phyloP scores from a whole-genome alignment of 2,888 invertebrate genomes.

The Andrena hattorfiana region DNA sequence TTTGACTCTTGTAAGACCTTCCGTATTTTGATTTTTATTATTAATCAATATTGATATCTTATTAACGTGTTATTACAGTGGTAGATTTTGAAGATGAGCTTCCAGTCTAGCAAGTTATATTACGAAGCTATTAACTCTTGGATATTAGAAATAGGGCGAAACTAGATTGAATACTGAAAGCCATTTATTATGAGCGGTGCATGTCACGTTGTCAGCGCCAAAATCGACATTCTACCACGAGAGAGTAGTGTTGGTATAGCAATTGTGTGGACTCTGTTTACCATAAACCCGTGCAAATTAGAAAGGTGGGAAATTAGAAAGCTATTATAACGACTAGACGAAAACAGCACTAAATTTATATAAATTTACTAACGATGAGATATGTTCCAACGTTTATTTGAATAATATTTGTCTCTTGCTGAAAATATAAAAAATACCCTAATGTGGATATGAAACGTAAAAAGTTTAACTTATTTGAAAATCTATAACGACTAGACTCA shows the following conservation, averaged over 20 bases:
- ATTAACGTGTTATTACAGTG: not conserved
- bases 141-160: slow-evolving; percentile 39
- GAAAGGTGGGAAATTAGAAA: not conserved
- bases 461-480: too few species aligned
- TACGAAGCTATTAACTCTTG: slow-evolving; percentile 41
- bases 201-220: slow-evolving; percentile 18
- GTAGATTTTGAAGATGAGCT: not conserved
- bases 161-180: slow-evolving; percentile 51
- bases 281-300: slow-evolving; percentile 1
- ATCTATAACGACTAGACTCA: too few species aligned
- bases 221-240: slow-evolving; percentile 10
- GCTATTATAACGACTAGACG: not conserved
- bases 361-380: too few species aligned
- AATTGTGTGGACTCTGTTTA: slow-evolving; percentile 11
- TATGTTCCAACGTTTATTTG: too few species aligned
- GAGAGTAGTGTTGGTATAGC: not conserved
- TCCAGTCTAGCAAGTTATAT: slow-evolving; percentile 11
- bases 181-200: slow-evolving; percentile 33
- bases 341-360: too few species aligned
- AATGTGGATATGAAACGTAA: too few species aligned
- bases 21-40: too few species aligned
- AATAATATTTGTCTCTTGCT: too few species aligned
- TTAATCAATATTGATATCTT: not conserved
- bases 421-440: too few species aligned
- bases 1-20: not conserved